phyloP scores from a whole-genome alignment of 2,797 vertebrate species.

The Furcifer pardalis region DNA sequence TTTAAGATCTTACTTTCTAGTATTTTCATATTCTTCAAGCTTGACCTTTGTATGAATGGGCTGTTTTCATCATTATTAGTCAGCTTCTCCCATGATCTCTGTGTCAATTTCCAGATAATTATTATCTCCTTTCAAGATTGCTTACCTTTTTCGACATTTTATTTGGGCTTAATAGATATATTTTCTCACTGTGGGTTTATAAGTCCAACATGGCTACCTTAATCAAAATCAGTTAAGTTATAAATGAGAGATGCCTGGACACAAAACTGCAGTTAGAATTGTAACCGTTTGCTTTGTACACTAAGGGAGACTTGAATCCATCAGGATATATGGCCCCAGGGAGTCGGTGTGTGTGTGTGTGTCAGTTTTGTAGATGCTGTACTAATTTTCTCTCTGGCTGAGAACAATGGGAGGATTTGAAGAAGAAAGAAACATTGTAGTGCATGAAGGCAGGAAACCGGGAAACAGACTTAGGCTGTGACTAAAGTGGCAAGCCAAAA shows the following conservation, averaged over 20 bases:
- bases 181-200: neutral
- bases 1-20: conserved; percentile 62
- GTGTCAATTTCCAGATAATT: conserved; percentile 41
- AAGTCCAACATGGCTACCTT: neutral
- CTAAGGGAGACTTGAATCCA: neutral
- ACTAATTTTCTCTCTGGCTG: neutral
- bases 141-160: neutral
- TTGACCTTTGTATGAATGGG: conserved; percentile 42
- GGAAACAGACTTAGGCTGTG: too few species aligned
- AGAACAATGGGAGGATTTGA: neutral
- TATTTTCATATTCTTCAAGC: conserved; percentile 56
- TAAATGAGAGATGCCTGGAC: neutral
- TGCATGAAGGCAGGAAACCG: neutral
- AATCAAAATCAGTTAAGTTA: neutral
- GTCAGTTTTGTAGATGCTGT: neutral
- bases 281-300: neutral
- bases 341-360: neutral
- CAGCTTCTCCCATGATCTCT: neutral
- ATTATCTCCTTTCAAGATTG: conserved; percentile 5
- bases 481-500: too few species aligned
- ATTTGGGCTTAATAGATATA: neutral
- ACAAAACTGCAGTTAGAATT: neutral
- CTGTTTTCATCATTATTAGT: conserved; percentile 7
- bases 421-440: neutral
- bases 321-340: neutral